Conservation (phyloP, 2,113 vertebrate genomes). For the Pelecanoides urinatrix region DNA sequence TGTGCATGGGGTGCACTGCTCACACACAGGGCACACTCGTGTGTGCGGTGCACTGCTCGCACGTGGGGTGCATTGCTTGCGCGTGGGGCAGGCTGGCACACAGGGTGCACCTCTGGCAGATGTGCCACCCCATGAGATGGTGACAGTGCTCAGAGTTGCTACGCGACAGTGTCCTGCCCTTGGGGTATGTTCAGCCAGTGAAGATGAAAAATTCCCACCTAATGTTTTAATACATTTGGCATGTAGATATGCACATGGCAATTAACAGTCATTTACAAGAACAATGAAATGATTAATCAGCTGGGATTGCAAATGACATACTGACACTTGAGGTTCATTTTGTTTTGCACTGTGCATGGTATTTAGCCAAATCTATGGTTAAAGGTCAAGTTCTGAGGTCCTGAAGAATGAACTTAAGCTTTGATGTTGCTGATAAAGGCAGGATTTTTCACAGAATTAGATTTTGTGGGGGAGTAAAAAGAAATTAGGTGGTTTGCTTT, state of each 20-base stretch:
- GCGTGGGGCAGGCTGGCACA: accelerated
- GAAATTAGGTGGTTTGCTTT: background rate
- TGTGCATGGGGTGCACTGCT: too few relatives aligned
- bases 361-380: background rate
- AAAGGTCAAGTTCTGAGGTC: slow-evolving; percentile 1
- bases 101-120: background rate
- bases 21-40: accelerated
- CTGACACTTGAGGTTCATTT: background rate
- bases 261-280: slow-evolving; percentile 13
- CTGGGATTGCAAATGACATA: background rate
- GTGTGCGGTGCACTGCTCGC: accelerated
- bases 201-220: background rate
- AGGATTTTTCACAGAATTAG: background rate
- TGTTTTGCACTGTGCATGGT: background rate
- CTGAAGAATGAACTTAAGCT: background rate
- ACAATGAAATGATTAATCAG: slow-evolving; percentile 24
- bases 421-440: background rate
- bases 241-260: background rate
- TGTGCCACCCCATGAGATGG: background rate
- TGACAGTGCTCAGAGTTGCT: background rate
- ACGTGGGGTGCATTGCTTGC: accelerated
- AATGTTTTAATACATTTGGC: background rate
- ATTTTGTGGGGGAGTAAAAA: background rate
- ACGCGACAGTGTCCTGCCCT: background rate
- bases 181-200: accelerated